Evolutionary conservation across 2,888 invertebrate species (phyloP).

Genomic region (Ichneumoninae sp.): DNA sequence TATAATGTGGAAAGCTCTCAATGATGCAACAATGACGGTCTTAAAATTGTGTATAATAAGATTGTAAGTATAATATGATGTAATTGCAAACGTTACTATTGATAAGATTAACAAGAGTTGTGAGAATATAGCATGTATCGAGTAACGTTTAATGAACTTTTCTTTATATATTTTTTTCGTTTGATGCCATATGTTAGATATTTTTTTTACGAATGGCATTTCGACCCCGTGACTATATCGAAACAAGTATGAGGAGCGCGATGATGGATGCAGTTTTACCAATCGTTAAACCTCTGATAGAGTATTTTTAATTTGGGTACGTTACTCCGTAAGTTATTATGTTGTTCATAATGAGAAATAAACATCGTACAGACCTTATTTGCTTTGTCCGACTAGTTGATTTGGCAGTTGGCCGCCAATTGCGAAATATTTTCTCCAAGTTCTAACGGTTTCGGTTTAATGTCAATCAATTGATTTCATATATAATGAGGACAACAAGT

Average conservation of each 20-base stretch:
- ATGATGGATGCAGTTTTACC: background rate
- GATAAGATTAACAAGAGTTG: slow-evolving; percentile 28
- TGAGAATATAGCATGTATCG: slow-evolving; percentile 14
- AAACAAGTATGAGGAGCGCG: background rate
- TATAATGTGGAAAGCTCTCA: slow-evolving; percentile 8
- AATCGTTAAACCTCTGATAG: background rate
- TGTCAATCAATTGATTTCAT: too few relatives aligned
- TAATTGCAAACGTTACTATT: slow-evolving; percentile 11
- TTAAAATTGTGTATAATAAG: slow-evolving; percentile 13
- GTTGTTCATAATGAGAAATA: slow-evolving; percentile 4
- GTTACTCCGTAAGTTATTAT: background rate
- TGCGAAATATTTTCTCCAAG: too few relatives aligned
- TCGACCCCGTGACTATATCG: slow-evolving; percentile 4
- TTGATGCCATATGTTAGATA: slow-evolving; percentile 36
- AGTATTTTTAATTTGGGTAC: slow-evolving; percentile 35
- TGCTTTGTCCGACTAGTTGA: background rate
- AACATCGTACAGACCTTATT: background rate
- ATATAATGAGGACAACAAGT: too few relatives aligned
- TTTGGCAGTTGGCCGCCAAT: background rate
- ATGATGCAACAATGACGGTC: background rate
- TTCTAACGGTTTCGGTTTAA: too few relatives aligned
- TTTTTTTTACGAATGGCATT: slow-evolving; percentile 44
- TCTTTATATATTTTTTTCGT: background rate
- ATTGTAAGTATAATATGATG: background rate
- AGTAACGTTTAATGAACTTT: slow-evolving; percentile 27